These are phyloP conservation scores for Phrynosoma platyrhinos DNA, from an alignment of 2,113 vertebrate species.

Conservation along the genomic window DNA sequence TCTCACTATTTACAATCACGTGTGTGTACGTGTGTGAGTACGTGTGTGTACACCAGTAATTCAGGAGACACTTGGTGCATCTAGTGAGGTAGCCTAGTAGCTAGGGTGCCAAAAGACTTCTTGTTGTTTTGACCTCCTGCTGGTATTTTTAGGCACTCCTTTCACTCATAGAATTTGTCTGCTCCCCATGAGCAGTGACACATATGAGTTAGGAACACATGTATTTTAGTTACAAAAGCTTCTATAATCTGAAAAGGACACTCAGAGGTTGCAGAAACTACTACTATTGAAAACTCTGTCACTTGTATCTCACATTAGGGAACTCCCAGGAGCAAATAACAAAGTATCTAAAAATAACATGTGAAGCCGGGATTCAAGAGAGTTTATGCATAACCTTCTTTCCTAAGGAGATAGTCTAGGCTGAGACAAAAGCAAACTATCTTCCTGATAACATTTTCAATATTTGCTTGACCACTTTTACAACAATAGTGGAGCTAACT, in stretches of 20 bases:
- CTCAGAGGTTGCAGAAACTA: background rate
- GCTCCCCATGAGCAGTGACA: background rate
- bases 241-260: background rate
- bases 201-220: background rate
- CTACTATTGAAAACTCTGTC: background rate
- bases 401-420: background rate
- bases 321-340: background rate
- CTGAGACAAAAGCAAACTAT: background rate
- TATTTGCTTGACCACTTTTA: background rate
- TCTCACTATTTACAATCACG: background rate
- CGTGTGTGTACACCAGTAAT: background rate
- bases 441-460: background rate
- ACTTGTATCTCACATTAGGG: background rate
- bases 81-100: background rate
- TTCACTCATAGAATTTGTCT: background rate
- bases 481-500: background rate
- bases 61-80: background rate
- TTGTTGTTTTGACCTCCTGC: background rate
- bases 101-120: background rate
- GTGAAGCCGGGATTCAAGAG: background rate
- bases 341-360: conserved; percentile 18
- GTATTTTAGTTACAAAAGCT: background rate
- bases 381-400: background rate
- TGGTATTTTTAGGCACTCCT: background rate
- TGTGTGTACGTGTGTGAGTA: too few relatives aligned